A percentile compares a stretch with the other conserved stretches of the same genome.
Conservation (phyloP, 2,888 invertebrate genomes). For the Heterodera filipjevi region DNA sequence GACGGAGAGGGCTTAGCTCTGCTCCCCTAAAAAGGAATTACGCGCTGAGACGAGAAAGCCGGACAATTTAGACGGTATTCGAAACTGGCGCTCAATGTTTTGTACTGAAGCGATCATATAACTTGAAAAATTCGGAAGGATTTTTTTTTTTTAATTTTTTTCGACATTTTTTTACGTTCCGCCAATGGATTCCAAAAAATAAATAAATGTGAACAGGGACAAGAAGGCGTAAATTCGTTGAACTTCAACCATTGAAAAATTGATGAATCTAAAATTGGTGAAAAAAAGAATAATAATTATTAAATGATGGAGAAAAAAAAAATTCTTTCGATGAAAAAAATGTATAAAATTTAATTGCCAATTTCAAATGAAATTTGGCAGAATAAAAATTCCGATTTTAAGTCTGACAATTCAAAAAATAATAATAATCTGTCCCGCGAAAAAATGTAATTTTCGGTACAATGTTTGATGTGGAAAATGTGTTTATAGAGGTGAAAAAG, state of each 20-base stretch:
- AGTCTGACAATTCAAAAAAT: no score
- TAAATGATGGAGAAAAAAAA: background rate
- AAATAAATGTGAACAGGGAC: constrained; percentile 58
- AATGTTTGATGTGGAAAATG: no score
- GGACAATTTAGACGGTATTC: constrained; percentile 59
- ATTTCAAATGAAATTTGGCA: background rate
- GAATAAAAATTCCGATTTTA: background rate
- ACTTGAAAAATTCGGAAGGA: constrained; percentile 11
- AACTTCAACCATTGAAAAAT: constrained; percentile 22
- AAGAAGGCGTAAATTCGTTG: constrained; percentile 56
- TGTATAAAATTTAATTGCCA: background rate
- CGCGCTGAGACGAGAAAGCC: constrained; percentile 63
- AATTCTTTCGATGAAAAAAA: background rate
- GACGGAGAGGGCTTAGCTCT: no score
- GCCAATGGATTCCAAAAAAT: constrained; percentile 60
- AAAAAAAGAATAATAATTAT: background rate
- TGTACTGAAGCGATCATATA: constrained; percentile 61
- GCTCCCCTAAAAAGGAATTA: constrained; percentile 41
- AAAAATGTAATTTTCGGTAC: no score
- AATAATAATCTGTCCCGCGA: no score
- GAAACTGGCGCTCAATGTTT: constrained; percentile 64
- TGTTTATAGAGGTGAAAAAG: no score
- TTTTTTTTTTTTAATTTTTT: constrained; percentile 18
- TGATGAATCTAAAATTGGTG: background rate
- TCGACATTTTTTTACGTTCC: constrained; percentile 31